These are phyloP conservation scores for Stegostoma tigrinum DNA, from an alignment of 2,113 vertebrate species.

Conservation along the genomic window DNA sequence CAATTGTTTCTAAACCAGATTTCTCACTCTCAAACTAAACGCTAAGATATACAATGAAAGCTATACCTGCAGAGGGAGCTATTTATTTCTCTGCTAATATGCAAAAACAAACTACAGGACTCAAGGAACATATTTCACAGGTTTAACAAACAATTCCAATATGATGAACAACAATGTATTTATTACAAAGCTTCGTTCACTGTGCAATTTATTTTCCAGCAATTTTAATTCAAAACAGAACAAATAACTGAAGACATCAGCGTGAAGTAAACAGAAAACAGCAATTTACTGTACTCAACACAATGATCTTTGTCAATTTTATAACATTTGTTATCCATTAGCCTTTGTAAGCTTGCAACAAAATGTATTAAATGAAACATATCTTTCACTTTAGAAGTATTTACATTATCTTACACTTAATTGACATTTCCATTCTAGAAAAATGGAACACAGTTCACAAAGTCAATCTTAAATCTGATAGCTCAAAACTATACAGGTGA, in stretches of 20 bases:
- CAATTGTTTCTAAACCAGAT: too few species aligned
- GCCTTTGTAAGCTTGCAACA: not conserved
- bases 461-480: not conserved
- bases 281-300: not conserved
- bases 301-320: not conserved
- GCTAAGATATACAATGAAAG: too few species aligned
- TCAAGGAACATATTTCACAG: not conserved
- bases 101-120: not conserved
- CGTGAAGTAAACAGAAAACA: not conserved
- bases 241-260: not conserved
- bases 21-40: too few species aligned
- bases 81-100: not conserved
- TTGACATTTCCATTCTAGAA: not conserved
- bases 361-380: not conserved
- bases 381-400: not conserved
- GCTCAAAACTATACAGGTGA: not conserved
- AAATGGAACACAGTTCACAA: not conserved
- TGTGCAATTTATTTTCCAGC: slow-evolving; percentile 12
- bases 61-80: not conserved
- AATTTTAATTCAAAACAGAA: not conserved
- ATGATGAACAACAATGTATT: not conserved
- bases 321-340: not conserved
- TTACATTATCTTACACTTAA: slow-evolving; percentile 23
- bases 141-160: not conserved
- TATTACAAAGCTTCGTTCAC: slow-evolving; percentile 16